These are phyloP conservation scores for Gymnothorax reevesii DNA, from an alignment of 2,797 vertebrate genomes.

Conservation along the genomic window DNA sequence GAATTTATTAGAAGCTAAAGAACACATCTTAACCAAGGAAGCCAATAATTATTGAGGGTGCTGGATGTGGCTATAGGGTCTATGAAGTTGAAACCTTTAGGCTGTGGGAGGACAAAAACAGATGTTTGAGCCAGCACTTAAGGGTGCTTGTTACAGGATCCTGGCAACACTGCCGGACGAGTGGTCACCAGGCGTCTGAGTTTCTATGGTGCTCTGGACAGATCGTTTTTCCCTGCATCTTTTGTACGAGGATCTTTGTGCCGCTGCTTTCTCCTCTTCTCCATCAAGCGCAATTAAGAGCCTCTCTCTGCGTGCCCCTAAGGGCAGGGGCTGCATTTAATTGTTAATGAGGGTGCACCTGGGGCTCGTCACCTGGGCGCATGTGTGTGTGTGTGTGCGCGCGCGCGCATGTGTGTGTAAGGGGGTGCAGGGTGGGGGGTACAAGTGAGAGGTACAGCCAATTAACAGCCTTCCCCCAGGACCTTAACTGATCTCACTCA, in stretches of 20 bases:
- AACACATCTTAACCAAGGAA: no score
- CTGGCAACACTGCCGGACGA: constrained; percentile 36
- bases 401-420: no score
- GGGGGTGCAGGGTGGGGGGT: background rate
- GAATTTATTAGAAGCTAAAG: no score
- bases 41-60: no score
- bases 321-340: constrained; percentile 55
- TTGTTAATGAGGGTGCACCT: constrained; percentile 62
- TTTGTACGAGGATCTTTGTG: constrained; percentile 34
- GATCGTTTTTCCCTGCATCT: constrained; percentile 58
- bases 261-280: constrained; percentile 34
- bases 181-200: constrained; percentile 47
- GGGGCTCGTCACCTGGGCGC: constrained; percentile 58
- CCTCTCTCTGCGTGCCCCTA: constrained; percentile 29
- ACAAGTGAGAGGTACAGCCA: constrained; percentile 44
- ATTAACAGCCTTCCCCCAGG: constrained; percentile 53
- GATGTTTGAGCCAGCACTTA: constrained; percentile 19
- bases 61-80: no score
- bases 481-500: constrained; percentile 12
- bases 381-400: no score
- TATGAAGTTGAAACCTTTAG: background rate
- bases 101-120: constrained; percentile 35
- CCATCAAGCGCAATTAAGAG: constrained; percentile 37
- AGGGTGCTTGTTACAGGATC: constrained; percentile 26
- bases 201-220: constrained; percentile 48